Conservation (phyloP, 2,797 vertebrate species). For the Tamandua tetradactyla region DNA sequence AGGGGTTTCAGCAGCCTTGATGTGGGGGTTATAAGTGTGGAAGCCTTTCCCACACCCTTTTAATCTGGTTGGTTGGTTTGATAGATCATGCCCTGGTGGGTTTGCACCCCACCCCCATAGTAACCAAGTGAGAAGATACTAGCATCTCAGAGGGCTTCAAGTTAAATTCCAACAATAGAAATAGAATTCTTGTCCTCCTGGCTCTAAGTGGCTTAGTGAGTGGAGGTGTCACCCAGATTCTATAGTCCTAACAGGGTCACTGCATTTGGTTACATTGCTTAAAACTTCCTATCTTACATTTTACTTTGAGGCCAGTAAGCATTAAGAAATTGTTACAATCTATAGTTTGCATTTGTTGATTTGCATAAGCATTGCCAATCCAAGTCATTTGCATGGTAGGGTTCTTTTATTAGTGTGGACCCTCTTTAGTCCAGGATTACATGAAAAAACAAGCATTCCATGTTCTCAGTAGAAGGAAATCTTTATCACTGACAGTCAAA, state of each 20-base stretch:
- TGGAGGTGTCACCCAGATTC: neutral
- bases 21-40: constrained; percentile 47
- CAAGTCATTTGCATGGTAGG: neutral
- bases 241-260: neutral
- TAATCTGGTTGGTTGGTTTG: constrained; percentile 68
- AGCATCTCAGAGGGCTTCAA: neutral
- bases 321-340: neutral
- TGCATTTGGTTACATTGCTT: neutral
- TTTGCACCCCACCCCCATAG: constrained; percentile 38
- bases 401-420: neutral
- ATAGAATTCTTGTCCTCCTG: constrained; percentile 10
- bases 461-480: constrained; percentile 14
- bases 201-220: constrained; percentile 9
- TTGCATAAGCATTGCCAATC: neutral
- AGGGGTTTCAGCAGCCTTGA: constrained; percentile 60
- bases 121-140: constrained; percentile 67
- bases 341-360: constrained; percentile 30
- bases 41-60: constrained; percentile 50
- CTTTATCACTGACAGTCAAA: neutral
- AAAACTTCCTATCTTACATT: neutral
- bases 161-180: constrained; percentile 20
- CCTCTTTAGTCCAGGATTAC: neutral
- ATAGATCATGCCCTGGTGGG: constrained; percentile 52
- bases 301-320: neutral
- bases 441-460: neutral